phyloP scores from a whole-genome alignment of 1,140 invertebrate genomes.

The Oryctes rhinoceros region DNA sequence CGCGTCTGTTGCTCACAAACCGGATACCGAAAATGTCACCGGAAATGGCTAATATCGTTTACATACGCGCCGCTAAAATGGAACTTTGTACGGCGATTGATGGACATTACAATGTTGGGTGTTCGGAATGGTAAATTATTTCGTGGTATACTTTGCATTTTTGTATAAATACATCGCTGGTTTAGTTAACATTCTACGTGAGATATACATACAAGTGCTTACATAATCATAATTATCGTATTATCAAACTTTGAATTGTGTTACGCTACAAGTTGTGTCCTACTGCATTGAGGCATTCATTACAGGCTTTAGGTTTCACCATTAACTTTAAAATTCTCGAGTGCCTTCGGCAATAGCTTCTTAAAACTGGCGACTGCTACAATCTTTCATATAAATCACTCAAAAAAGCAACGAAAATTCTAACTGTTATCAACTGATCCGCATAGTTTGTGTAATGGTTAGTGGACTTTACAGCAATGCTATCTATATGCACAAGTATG shows the following conservation, averaged over 20 bases:
- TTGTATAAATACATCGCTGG: neutral
- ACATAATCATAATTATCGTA: no score
- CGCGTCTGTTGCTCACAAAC: neutral
- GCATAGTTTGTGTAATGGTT: neutral
- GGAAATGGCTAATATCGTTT: neutral
- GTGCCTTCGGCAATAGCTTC: no score
- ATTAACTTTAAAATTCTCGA: no score
- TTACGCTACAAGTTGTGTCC: no score
- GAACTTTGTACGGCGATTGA: neutral
- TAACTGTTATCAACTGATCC: neutral
- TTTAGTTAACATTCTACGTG: neutral
- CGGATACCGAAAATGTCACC: constrained; percentile 17
- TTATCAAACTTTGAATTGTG: no score
- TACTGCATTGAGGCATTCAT: no score
- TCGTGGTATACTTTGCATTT: neutral
- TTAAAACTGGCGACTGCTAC: no score
- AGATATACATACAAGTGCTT: no score
- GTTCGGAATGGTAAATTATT: neutral
- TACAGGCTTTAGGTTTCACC: no score
- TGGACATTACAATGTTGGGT: neutral
- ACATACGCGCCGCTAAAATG: neutral
- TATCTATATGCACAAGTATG: neutral
- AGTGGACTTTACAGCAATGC: neutral
- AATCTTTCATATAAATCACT: neutral
- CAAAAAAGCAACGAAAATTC: neutral